Percentiles rank a stretch among this genome's conserved stretches.
Conservation (phyloP, 1,140 invertebrate species). For the Drosophila subpulchrella region DNA sequence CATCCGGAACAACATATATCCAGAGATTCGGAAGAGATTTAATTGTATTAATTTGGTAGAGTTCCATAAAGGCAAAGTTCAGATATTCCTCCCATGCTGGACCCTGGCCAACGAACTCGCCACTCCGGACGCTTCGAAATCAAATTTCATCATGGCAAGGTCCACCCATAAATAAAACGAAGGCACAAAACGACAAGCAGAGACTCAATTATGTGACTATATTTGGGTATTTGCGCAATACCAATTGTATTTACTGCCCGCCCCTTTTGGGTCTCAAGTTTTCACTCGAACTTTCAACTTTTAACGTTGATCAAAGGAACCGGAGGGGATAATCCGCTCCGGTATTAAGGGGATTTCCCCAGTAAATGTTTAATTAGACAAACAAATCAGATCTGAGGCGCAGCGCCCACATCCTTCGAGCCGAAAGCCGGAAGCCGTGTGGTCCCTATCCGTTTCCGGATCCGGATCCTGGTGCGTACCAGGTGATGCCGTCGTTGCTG, state of each 20-base stretch:
- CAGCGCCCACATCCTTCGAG: not conserved
- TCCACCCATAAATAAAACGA: not conserved
- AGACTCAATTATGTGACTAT: slow-evolving; percentile 1
- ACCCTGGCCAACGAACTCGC: too few species aligned
- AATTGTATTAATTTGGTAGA: slow-evolving; percentile 2
- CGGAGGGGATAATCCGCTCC: not conserved
- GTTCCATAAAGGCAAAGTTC: not conserved
- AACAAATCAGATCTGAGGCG: slow-evolving; percentile 16
- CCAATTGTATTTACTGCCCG: slow-evolving; percentile 14
- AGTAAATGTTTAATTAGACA: slow-evolving; percentile 31
- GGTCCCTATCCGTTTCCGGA: not conserved
- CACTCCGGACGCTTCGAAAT: too few species aligned
- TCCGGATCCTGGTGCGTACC: slow-evolving; percentile 6
- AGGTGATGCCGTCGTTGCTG: slow-evolving; percentile 20
- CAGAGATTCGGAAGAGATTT: not conserved
- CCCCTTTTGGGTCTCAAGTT: not conserved
- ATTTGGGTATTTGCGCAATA: slow-evolving; percentile 11
- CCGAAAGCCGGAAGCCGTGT: slow-evolving; percentile 8
- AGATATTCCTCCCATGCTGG: too few species aligned
- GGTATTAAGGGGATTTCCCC: slow-evolving; percentile 1
- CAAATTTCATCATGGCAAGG: not conserved
- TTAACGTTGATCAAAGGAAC: not conserved
- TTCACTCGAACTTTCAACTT: slow-evolving; percentile 6
- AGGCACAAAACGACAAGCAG: not conserved
- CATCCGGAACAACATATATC: not conserved